Evolutionary conservation across 2,113 vertebrate species (phyloP).

Genomic region (Caloenas nicobarica): DNA sequence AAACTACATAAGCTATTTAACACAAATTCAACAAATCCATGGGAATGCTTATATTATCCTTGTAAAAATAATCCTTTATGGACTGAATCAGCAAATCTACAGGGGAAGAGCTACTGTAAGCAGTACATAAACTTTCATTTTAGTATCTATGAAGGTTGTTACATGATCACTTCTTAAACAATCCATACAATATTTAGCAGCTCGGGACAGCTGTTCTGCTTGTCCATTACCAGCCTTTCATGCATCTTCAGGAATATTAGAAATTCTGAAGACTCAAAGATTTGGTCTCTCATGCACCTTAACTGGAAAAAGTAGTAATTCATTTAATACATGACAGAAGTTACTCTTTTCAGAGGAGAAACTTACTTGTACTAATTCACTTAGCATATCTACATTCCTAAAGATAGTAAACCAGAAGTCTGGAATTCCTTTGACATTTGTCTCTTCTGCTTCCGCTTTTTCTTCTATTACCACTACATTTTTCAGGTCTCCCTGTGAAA

Average conservation of each 20-base stretch:
- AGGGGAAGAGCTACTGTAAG: not conserved
- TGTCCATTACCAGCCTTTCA: not conserved
- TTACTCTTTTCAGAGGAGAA: not conserved
- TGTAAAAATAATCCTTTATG: not conserved
- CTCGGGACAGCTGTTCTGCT: not conserved
- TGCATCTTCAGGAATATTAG: not conserved
- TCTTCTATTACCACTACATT: slow-evolving; percentile 87
- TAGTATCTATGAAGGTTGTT: not conserved
- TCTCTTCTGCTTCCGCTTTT: slow-evolving; percentile 81
- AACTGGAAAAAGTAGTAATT: not conserved
- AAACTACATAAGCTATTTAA: not conserved
- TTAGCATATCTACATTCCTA: slow-evolving; percentile 95
- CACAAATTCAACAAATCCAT: not conserved
- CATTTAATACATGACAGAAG: not conserved
- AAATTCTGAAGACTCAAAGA: not conserved
- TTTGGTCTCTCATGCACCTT: not conserved
- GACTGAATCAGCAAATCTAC: not conserved
- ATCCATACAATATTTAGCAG: not conserved
- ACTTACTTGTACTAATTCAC: slow-evolving; percentile 92
- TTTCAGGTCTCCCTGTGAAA: slow-evolving; percentile 86
- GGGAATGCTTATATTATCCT: not conserved
- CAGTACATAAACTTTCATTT: not conserved
- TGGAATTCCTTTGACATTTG: slow-evolving; percentile 89
- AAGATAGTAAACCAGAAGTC: slow-evolving; percentile 99
- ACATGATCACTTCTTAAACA: not conserved